Base-by-base conservation (phyloP, 2,888 invertebrate genomes). In the Crioceris asparagi region DNA sequence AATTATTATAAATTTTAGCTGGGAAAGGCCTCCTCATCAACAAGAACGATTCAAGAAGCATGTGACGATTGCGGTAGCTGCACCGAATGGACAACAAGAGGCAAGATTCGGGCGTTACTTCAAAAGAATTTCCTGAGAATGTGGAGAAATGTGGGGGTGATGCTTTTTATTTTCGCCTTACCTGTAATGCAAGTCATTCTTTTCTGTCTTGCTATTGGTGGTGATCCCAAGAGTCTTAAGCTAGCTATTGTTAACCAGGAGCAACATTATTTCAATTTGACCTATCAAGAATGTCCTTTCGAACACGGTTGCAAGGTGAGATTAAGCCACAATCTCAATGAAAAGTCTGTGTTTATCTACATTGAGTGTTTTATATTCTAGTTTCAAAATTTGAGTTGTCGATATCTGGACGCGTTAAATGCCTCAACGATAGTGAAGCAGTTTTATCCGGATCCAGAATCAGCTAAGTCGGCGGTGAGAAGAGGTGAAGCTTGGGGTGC, bases 121-220 rank as follows among this genome's bases (percentile, higher is more conserved):
- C 80, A 82, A 58, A 90, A 91, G 71, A 90, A 90, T 66, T 87
- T 90, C 69, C 68, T 90, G 33, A 71, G 86, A 19, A 88, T 90
- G 86, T 88, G 88, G 87, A 71, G 90, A 32, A 90, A 90, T 65
- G 85, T 90, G 43, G 88, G 88, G 29, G 86, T 92, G 43, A 86
- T 93, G 83, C 69, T 91, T 56, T 93, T 93, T 67, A 88, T 92
- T 56, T 92, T 92, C 63, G 85, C 88, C 21, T 66, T 92, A 53
- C 92, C 92, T n/a, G 86, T 56, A 14, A 83, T 92, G 78, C 90
- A 92, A 68, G 90, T 92, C 43, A 85, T 91, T 38, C 75, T 93
- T 39, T 92, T 92, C 72, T 92, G 92, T 61, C 67, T 91, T 61
- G 92, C 92, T 40, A 91, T 90, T 47, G 90, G 90, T 32, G 72